These are phyloP conservation scores for Ploceus nigricollis DNA, from an alignment of 2,113 vertebrate genomes.

Conservation along the genomic window DNA sequence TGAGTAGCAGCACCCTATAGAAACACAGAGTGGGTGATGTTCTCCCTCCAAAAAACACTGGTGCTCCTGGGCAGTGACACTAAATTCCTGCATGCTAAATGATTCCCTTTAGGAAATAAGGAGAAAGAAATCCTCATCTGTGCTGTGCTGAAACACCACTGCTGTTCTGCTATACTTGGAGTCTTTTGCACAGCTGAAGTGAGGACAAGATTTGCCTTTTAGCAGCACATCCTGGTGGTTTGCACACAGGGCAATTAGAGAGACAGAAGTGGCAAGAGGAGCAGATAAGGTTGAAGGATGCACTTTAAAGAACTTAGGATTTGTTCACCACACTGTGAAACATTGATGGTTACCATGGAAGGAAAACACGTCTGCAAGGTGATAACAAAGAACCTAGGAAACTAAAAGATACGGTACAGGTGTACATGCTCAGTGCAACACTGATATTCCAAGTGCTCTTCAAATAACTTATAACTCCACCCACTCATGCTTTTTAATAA, in stretches of 20 bases:
- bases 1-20: background rate
- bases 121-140: background rate
- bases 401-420: background rate
- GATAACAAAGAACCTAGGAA: background rate
- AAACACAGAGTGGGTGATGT: too few relatives aligned
- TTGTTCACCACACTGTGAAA: background rate
- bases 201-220: constrained; percentile 8
- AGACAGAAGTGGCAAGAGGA: background rate
- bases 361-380: background rate
- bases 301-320: background rate
- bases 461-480: background rate
- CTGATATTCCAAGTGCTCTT: background rate
- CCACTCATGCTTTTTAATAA: background rate
- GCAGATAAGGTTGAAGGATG: background rate
- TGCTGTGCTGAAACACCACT: background rate
- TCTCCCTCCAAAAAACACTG: background rate
- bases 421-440: background rate
- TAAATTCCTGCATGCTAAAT: background rate
- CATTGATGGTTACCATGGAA: background rate
- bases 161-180: background rate
- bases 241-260: background rate
- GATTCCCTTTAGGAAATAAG: background rate
- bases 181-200: background rate
- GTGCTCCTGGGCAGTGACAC: background rate
- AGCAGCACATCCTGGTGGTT: background rate